phyloP scores from a whole-genome alignment of 2,888 invertebrate genomes.

The Epinotia demarniana region DNA sequence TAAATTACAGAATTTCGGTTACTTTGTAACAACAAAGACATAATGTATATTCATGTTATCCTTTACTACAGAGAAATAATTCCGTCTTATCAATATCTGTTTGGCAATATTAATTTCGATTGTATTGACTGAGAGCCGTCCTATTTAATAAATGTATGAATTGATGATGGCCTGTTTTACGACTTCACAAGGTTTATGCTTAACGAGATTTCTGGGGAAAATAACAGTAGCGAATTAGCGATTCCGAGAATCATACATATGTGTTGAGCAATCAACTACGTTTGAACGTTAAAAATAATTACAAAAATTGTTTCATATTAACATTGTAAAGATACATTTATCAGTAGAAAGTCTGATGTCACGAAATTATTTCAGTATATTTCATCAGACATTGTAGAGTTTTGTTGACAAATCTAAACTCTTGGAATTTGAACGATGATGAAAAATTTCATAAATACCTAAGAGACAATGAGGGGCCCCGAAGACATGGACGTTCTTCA shows the following conservation, averaged over 20 bases:
- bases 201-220: slow-evolving; percentile 8
- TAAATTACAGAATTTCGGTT: not conserved
- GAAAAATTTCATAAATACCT: not conserved
- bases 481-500: not conserved
- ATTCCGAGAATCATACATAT: slow-evolving; percentile 9
- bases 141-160: not conserved
- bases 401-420: too few species aligned
- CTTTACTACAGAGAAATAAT: slow-evolving; percentile 21
- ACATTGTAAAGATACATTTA: too few species aligned
- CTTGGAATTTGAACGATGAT: not conserved
- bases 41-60: slow-evolving; percentile 24
- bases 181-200: not conserved
- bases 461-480: not conserved
- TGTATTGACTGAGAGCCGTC: slow-evolving; percentile 15
- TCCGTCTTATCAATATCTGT: not conserved
- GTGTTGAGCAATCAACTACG: not conserved
- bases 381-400: not conserved
- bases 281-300: not conserved
- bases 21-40: not conserved
- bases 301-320: too few species aligned
- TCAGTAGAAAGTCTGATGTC: too few species aligned
- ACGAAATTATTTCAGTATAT: too few species aligned
- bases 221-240: not conserved
- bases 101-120: slow-evolving; percentile 11
- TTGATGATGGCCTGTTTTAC: not conserved